Percentiles rank a stretch among this genome's conserved stretches.
Evolutionary conservation across 2,113 vertebrate species (phyloP).

Genomic region (Tychaedon coryphoeus): DNA sequence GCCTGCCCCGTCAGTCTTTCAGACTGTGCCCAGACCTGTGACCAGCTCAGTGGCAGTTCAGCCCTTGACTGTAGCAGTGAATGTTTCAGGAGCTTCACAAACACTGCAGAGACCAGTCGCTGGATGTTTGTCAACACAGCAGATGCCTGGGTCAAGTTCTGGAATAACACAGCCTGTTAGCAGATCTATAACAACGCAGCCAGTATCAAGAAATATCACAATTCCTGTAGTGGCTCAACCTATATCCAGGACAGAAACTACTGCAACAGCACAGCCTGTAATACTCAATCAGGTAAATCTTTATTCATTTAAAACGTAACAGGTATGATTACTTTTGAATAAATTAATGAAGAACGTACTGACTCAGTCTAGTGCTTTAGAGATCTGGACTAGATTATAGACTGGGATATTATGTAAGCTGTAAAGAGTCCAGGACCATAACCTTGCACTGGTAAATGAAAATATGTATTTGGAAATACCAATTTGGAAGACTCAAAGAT

Average conservation of each 20-base stretch:
- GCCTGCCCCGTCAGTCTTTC: slow-evolving; percentile 66
- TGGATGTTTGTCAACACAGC: slow-evolving; percentile 58
- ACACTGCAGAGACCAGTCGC: slow-evolving; percentile 43
- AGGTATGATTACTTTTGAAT: not conserved
- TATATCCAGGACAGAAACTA: slow-evolving; percentile 58
- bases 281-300: slow-evolving; percentile 80
- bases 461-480: not conserved
- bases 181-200: slow-evolving; percentile 60
- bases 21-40: slow-evolving; percentile 64
- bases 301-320: not conserved
- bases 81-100: slow-evolving; percentile 54
- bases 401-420: not conserved
- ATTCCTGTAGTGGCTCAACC: slow-evolving; percentile 62
- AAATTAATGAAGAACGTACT: not conserved
- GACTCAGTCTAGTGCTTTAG: not conserved
- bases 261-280: slow-evolving; percentile 72
- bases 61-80: slow-evolving; percentile 70
- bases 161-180: slow-evolving; percentile 53
- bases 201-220: slow-evolving; percentile 45
- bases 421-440: not conserved
- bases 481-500: not conserved
- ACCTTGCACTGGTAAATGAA: not conserved
- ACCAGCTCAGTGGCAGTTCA: slow-evolving; percentile 61
- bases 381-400: not conserved
- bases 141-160: slow-evolving; percentile 54